Base-by-base conservation (phyloP, 1,140 invertebrate genomes). In the Orussus abietinus region DNA sequence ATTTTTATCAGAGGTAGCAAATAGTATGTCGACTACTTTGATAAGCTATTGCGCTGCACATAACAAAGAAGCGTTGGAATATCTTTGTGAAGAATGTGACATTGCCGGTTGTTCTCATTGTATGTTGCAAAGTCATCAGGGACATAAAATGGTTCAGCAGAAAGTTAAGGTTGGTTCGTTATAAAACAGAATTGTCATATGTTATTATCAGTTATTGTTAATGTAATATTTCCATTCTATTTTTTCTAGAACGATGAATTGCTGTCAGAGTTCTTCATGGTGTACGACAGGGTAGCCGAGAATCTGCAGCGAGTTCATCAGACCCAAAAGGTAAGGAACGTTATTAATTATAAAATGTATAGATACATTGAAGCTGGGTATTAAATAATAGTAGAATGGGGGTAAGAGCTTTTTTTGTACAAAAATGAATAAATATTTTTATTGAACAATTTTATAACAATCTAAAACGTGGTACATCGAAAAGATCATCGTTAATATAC, bases 11-110 rank as follows among this genome's bases (percentile, higher is more conserved):
- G 44, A 46, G 42, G 18, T 13, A 18, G 20, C 4, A n/a, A 4
- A 5, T 14, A 42, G 5, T 37, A 13, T 21, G 10, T 7, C 7
- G 28, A 45, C 34, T 6, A 38, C 20, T 4, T n/a, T 47, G 4
- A 30, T 26, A 36, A 56, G 15, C 21, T 47, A 19, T 25, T 62
- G 42, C 48, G 39, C 28, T 4, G 18, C 38, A 15, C 53, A 58
- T 51, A 34, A 17, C 5, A 15, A 26, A 5, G 28, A 63, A 22
- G 11, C 41, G 34, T 5, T 51, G 10, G 54, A 61, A 11, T 69
- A 71, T 49, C 61, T 49, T 38, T 77, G 74, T 42, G 36, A 49
- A 11, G 34, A 59, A 3, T 75, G 75, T 44, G n/a, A 60, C 12
- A 30, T 38, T 20, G 21, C 49, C 4, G 38, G 41, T 2, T 77